Percentiles rank a stretch among this genome's conserved stretches.
Evolutionary conservation across 2,888 invertebrate species (phyloP).

Genomic region (Pristionchus japonicus): DNA sequence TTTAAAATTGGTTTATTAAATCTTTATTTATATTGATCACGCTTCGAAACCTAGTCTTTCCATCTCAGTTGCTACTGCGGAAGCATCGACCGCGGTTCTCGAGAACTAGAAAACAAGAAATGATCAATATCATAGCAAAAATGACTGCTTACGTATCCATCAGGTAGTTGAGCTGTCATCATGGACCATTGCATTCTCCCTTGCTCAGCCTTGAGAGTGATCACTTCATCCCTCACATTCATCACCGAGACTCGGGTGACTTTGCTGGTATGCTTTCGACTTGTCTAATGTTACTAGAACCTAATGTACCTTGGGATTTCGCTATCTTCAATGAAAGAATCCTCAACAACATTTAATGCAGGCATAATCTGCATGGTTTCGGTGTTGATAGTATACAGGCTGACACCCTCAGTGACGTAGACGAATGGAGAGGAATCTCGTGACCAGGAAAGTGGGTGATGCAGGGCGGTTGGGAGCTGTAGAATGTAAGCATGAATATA

Average conservation of each 20-base stretch:
- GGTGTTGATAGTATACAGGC: background rate
- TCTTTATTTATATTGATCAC: too few relatives aligned
- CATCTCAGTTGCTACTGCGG: too few relatives aligned
- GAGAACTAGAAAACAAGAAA: too few relatives aligned
- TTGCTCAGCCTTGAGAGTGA: background rate
- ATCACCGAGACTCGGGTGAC: background rate
- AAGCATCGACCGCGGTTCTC: too few relatives aligned
- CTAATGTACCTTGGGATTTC: background rate
- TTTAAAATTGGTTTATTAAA: too few relatives aligned
- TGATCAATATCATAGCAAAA: background rate
- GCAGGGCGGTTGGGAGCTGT: background rate
- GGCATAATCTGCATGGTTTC: background rate
- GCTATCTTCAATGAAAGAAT: background rate
- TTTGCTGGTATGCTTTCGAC: too few relatives aligned
- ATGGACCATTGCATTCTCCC: background rate
- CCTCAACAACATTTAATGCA: background rate
- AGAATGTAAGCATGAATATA: background rate
- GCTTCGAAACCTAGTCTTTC: too few relatives aligned
- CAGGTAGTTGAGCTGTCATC: background rate
- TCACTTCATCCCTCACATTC: background rate
- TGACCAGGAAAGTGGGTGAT: background rate
- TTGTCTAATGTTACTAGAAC: too few relatives aligned
- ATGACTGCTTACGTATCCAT: background rate
- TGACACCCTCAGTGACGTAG: background rate
- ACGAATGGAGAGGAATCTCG: background rate